Percentiles rank a stretch among this genome's conserved stretches.
These are phyloP conservation scores for Pollenia angustigena DNA, from an alignment of 2,888 invertebrate genomes.

Conservation along the genomic window DNA sequence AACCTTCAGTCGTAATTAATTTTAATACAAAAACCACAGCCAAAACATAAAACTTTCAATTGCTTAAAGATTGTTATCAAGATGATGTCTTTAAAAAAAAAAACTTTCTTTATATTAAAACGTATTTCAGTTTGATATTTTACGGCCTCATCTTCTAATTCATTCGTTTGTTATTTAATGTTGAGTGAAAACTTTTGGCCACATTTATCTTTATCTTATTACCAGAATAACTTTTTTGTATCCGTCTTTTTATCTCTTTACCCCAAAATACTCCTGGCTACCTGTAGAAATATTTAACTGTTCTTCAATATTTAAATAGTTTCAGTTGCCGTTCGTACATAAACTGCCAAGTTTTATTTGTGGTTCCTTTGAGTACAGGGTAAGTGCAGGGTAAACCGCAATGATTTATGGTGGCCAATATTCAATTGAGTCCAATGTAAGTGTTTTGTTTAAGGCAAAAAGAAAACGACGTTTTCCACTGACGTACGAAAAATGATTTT, in stretches of 20 bases:
- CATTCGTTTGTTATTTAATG: constrained; percentile 27
- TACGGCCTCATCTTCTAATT: constrained; percentile 16
- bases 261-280: neutral
- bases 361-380: constrained; percentile 17
- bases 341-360: neutral
- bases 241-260: neutral
- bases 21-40: too few relatives aligned
- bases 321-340: constrained; percentile 13
- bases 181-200: constrained; percentile 27
- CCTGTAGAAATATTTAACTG: constrained; percentile 34
- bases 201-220: constrained; percentile 56
- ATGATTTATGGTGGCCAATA: constrained; percentile 65
- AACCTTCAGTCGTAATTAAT: too few relatives aligned
- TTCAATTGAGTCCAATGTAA: constrained; percentile 49
- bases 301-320: constrained; percentile 8
- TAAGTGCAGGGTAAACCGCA: constrained; percentile 47
- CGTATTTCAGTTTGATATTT: neutral
- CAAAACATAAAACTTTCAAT: too few relatives aligned
- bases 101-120: too few relatives aligned
- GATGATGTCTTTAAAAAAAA: too few relatives aligned
- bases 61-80: too few relatives aligned
- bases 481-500: neutral
- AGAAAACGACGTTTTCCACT: neutral
- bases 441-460: neutral
- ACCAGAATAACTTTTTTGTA: neutral